Conservation (phyloP, 1,140 invertebrate species). For the Bemisia tabaci region DNA sequence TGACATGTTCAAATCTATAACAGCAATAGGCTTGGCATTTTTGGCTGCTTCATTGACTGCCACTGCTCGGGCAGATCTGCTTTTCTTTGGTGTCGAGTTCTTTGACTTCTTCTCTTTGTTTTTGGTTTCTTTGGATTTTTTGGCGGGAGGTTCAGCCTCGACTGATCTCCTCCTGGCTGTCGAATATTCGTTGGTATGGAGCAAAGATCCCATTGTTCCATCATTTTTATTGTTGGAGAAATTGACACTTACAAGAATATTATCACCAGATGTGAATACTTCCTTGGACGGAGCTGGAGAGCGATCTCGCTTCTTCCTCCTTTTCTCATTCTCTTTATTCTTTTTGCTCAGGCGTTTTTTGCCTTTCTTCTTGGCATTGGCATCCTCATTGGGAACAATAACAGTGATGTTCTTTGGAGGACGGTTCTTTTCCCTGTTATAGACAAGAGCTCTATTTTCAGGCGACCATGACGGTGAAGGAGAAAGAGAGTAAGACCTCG, state of each 20-base stretch:
- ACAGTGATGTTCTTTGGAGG: conserved; percentile 14
- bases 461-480: not conserved
- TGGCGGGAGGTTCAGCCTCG: conserved; percentile 6
- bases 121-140: conserved; percentile 35
- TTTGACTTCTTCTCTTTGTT: conserved; percentile 33
- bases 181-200: conserved; percentile 3
- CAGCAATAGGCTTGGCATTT: conserved; percentile 53
- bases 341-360: not conserved
- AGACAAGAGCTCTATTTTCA: not conserved
- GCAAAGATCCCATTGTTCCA: conserved; percentile 4
- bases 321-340: conserved; percentile 6
- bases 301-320: conserved; percentile 7
- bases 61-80: conserved; percentile 8
- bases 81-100: conserved; percentile 12
- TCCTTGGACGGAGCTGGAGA: conserved; percentile 53
- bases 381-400: conserved; percentile 18
- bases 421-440: not conserved
- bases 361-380: conserved; percentile 20
- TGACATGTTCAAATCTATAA: conserved; percentile 72
- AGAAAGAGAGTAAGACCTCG: not conserved
- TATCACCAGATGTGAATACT: conserved; percentile 81
- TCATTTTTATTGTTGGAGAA: conserved; percentile 33
- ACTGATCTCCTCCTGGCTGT: conserved; percentile 28
- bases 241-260: conserved; percentile 80
- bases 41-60: conserved; percentile 16